Percentiles rank a stretch among this genome's conserved stretches.
Conservation (phyloP, 2,797 vertebrate genomes). For the Bovichtus variegatus region DNA sequence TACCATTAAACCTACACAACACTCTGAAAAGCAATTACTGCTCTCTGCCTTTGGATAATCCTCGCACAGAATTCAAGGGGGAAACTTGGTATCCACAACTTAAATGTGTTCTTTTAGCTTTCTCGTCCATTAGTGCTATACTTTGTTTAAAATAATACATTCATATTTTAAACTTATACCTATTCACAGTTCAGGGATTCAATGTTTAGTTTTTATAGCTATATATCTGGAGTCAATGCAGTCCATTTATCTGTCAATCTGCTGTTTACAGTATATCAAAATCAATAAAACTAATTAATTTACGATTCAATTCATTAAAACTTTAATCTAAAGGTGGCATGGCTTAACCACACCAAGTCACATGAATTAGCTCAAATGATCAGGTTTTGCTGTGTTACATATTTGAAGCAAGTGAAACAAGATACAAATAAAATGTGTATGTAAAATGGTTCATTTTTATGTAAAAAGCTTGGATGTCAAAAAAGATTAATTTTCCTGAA, state of each 20-base stretch:
- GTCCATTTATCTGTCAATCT: too few species aligned
- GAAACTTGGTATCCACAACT: background rate
- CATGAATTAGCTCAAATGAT: background rate
- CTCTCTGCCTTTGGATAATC: background rate
- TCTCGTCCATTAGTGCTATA: background rate
- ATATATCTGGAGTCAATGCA: too few species aligned
- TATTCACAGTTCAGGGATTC: background rate
- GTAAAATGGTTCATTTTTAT: too few species aligned
- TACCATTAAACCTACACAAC: background rate
- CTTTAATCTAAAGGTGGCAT: background rate
- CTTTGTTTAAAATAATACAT: too few species aligned
- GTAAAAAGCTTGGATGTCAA: too few species aligned
- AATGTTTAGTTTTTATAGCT: background rate
- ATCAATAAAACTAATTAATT: background rate
- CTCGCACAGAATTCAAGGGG: background rate
- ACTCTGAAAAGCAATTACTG: background rate
- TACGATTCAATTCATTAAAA: background rate
- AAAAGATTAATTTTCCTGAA: too few species aligned
- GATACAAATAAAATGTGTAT: too few species aligned
- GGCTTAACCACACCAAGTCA: background rate
- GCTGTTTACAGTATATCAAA: background rate
- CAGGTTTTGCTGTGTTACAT: too few species aligned
- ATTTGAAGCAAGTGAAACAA: too few species aligned
- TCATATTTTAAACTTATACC: background rate
- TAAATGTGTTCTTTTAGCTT: background rate